phyloP scores from a whole-genome alignment of 2,888 invertebrate genomes.

The Heteropelma amictum region DNA sequence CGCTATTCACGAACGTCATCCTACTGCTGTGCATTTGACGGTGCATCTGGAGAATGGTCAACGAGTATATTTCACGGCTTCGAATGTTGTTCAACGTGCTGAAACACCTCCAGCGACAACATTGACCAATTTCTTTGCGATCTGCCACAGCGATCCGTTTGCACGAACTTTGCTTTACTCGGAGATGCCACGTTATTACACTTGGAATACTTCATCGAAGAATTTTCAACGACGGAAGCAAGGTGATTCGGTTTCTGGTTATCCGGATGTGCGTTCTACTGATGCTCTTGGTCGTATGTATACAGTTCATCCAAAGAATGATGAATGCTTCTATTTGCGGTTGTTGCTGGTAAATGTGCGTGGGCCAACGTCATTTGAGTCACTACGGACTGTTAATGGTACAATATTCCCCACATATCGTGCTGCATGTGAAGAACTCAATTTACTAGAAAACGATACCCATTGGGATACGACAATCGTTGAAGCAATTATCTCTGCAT shows the following conservation, averaged over 20 bases:
- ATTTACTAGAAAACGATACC: constrained; percentile 67
- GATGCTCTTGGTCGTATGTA: constrained; percentile 65
- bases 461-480: constrained; percentile 61
- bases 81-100: constrained; percentile 47
- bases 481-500: constrained; percentile 55
- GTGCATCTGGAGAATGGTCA: constrained; percentile 67
- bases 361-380: constrained; percentile 69
- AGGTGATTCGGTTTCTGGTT: constrained; percentile 58
- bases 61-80: constrained; percentile 61
- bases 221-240: constrained; percentile 52
- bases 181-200: constrained; percentile 48
- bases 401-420: constrained; percentile 68
- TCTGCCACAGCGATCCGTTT: constrained; percentile 52
- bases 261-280: constrained; percentile 49
- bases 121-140: constrained; percentile 60
- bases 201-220: constrained; percentile 38
- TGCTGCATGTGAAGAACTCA: constrained; percentile 73
- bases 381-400: constrained; percentile 72
- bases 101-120: constrained; percentile 48
- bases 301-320: constrained; percentile 66
- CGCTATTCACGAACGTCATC: constrained; percentile 65
- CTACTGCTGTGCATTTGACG: constrained; percentile 62
- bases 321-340: constrained; percentile 68
- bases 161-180: constrained; percentile 14
- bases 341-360: constrained; percentile 66